These are phyloP conservation scores for Phytoseiulus persimilis DNA, from an alignment of 2,888 invertebrate species.

Conservation along the genomic window DNA sequence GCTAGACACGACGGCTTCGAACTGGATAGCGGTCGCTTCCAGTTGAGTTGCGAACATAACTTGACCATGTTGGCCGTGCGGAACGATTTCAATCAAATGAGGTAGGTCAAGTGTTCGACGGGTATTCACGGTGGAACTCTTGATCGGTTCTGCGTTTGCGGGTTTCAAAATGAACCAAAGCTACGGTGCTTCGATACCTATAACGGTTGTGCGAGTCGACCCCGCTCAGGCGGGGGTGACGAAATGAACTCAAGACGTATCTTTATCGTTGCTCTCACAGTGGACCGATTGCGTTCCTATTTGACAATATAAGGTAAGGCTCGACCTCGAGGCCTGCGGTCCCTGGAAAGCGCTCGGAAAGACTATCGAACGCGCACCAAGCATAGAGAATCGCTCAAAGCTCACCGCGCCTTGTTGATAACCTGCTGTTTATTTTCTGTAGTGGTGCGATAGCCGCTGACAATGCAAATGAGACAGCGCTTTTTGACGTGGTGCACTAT, in stretches of 20 bases:
- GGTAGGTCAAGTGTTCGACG: background rate
- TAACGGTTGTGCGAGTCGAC: background rate
- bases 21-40: constrained; percentile 58
- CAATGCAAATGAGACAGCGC: too few species aligned
- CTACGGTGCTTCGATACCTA: background rate
- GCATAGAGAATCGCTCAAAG: background rate
- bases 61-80: constrained; percentile 64
- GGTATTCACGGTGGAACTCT: background rate
- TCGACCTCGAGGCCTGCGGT: background rate
- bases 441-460: too few species aligned
- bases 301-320: constrained; percentile 38
- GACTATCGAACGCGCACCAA: background rate
- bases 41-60: constrained; percentile 50
- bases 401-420: background rate
- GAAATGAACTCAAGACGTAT: background rate
- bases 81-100: constrained; percentile 69
- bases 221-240: background rate
- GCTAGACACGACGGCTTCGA: constrained; percentile 86
- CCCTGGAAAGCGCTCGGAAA: background rate
- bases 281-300: constrained; percentile 32
- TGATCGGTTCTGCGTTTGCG: background rate
- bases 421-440: too few species aligned
- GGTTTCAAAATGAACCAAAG: background rate
- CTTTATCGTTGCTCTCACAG: constrained; percentile 10
- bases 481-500: too few species aligned